Evolutionary conservation across 2,797 vertebrate species (phyloP).

Genomic region (Onychomys leucogaster): DNA sequence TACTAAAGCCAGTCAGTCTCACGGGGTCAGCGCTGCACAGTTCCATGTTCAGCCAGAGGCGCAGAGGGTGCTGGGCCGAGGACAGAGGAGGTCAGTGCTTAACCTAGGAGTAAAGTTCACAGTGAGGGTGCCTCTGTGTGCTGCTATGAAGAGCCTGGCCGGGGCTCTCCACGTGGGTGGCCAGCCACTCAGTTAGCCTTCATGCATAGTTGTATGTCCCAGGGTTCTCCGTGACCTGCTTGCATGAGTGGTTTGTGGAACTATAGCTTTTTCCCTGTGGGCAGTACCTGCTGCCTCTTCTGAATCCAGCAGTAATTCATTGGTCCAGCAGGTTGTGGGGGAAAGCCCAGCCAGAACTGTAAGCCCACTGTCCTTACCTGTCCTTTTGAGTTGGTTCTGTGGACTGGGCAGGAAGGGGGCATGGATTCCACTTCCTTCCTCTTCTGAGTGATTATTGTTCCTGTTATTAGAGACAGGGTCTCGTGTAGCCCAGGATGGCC

Average conservation of each 20-base stretch:
- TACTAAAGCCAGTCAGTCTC: neutral
- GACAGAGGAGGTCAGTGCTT: neutral
- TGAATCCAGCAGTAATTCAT: neutral
- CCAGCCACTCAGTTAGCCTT: neutral
- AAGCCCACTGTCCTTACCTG: neutral
- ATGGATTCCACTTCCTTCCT: neutral
- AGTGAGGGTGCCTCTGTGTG: neutral
- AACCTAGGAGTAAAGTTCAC: neutral
- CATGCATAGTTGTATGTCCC: neutral
- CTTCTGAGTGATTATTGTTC: neutral
- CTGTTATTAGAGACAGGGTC: neutral
- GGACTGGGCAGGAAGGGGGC: neutral
- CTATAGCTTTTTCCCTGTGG: neutral
- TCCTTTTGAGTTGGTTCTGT: neutral
- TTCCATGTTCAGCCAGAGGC: neutral
- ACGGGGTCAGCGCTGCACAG: neutral
- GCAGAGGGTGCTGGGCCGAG: neutral
- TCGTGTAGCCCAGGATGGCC: neutral
- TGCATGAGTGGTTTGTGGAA: neutral
- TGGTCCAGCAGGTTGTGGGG: neutral
- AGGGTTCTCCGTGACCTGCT: neutral
- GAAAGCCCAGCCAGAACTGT: neutral
- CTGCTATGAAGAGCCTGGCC: neutral
- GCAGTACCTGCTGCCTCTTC: neutral
- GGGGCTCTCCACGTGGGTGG: neutral